Evolutionary conservation across 2,797 vertebrate species (phyloP), one percentile per base, ranked within the genome.

Genomic region (Alcedo atthis): DNA sequence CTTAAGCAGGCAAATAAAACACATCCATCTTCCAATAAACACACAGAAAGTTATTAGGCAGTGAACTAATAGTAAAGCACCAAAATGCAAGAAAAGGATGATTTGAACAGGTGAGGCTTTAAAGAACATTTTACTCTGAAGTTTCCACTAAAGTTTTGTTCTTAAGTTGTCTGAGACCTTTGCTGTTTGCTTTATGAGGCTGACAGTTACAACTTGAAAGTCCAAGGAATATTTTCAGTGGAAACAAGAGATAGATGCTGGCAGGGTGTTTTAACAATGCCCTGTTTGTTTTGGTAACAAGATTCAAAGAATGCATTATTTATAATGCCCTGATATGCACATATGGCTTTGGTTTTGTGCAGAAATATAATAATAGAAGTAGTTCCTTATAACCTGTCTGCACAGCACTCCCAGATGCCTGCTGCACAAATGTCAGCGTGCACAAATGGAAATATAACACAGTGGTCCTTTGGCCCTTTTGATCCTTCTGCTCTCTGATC

Each of bases 21-120:
- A 95, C 97, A 98, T 98, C 97, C 95, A 97, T 98, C 97, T 98
- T 98, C 92, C 93, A 85, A 96, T 96, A 96, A 97, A 96, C 91
- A 95, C 25, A 17, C 73, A 94, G 83, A 79, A 96, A 96, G 95
- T 94, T 97, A 96, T 97, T 97, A 97, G 93, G 95, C 81, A 63
- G 43, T 92, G 73, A 76, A 51, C 78, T 93, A 92, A 83, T 69
- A 95, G 66, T 78, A 83, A 85, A 85, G 58, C 40, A 26, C 42
- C 66, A 58, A 91, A 92, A 82, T 69, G 85, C 57, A 87, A 74
- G 84, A 91, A 94, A 96, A 94, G 35, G 83, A 74, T 95, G 80
- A 91, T 95, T 96, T 96, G 73, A 94, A 94, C 77, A 96, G 92
- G 88, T 94, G 95, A 95, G 79, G 84, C 74, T 71, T 84, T 88